Base-by-base conservation (phyloP, 2,888 invertebrate genomes). In the Andrena bicolor region DNA sequence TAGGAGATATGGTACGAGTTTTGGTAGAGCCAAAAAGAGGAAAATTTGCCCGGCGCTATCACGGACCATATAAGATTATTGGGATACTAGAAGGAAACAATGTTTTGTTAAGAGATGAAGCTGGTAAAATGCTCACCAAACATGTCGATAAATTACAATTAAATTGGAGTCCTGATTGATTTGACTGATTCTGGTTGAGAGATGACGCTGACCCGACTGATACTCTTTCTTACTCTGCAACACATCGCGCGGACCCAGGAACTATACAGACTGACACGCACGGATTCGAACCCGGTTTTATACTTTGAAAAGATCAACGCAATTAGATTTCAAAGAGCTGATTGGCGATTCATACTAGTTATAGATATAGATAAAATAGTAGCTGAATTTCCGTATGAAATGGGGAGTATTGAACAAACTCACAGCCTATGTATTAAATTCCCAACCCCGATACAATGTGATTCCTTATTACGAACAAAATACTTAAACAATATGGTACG, bases 121-220 rank as follows among this genome's bases (percentile, higher is more conserved):
- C 2, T 8, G 69, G 56, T 13, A 20, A 69, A 32, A 7, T 53
- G 10, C 20, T 69, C 32, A 32, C 23, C 0, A 69, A 69, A 35
- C 69, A 69, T 28, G 20, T 30, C 6, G 69, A 56, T 30, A 69
- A 69, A 26, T 65, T 65, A 48, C 48, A 23, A 28, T 13, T 65
- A 28, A 23, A 41, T 23, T 35, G 35, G 35, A 35, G 35, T 35
- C 10, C 10, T 56, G 20, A n/a, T 35, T 41, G 20, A 26, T 56
- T 51, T 2, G 20, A 7, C 20, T 51, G 20, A 51, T 20, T 20
- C 20, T 20, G 51, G 20, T 0, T 5, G 20, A 51, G 20, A 20
- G 20, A 51, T 51, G 51, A 51, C 10, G 23, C 13, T 20, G 23
- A 20, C 7, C 2, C 51, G 20, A 51, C 2, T 51, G 51, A 51